phyloP scores from a whole-genome alignment of 2,888 invertebrate genomes.

The Leptinotarsa peninsularis region DNA sequence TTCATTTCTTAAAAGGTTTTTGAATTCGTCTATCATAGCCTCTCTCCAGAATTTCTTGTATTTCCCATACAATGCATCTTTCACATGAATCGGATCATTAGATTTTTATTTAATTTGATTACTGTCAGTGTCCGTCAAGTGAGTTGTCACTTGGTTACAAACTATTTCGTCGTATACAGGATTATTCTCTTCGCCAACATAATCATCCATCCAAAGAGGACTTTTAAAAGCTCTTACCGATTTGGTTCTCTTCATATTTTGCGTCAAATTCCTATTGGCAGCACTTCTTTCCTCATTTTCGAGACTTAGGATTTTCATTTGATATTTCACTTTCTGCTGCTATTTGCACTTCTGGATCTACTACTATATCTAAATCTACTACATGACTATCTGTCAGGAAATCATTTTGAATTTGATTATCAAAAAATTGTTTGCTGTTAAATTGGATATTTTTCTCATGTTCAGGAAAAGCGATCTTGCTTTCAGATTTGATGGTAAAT shows the following conservation, averaged over 20 bases:
- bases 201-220: neutral
- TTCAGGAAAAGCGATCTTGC: neutral
- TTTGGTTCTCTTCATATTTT: slow-evolving; percentile 1
- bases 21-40: neutral
- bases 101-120: neutral
- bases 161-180: neutral
- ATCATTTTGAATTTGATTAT: neutral
- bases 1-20: neutral
- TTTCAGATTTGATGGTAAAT: neutral
- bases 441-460: neutral
- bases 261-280: neutral
- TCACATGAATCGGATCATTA: neutral
- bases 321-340: neutral
- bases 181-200: neutral
- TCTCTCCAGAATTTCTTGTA: neutral
- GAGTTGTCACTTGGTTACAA: slow-evolving; percentile 1
- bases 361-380: neutral
- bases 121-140: neutral
- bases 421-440: neutral
- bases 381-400: neutral
- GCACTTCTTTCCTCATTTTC: neutral
- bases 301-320: neutral
- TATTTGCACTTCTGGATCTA: slow-evolving; percentile 3
- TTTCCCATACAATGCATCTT: neutral
- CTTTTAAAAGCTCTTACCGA: neutral